Evolutionary conservation across 2,888 invertebrate species (phyloP).

Genomic region (Colletes collaris): DNA sequence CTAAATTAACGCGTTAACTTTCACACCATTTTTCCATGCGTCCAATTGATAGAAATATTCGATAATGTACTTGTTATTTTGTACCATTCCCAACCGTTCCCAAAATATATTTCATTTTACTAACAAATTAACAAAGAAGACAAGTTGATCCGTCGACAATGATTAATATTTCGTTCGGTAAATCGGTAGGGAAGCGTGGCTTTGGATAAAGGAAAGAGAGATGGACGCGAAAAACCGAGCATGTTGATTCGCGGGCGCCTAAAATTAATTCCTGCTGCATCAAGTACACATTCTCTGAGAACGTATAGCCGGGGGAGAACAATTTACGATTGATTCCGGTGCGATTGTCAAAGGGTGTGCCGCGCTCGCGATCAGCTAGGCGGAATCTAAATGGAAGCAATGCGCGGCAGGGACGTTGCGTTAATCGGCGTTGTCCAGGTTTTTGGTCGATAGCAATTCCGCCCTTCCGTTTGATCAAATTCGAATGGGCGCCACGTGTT

Average conservation of each 20-base stretch:
- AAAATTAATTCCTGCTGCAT: slow-evolving; percentile 43
- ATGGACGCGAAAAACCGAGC: neutral
- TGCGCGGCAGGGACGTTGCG: slow-evolving; percentile 37
- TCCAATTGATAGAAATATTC: too few relatives aligned
- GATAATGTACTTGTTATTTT: too few relatives aligned
- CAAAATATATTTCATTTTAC: too few relatives aligned
- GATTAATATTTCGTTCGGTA: too few relatives aligned
- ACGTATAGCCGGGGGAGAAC: slow-evolving; percentile 41
- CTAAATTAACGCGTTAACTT: too few relatives aligned
- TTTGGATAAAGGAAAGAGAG: neutral
- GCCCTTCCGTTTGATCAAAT: slow-evolving; percentile 22
- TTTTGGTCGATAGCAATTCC: slow-evolving; percentile 20
- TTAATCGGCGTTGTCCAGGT: slow-evolving; percentile 49
- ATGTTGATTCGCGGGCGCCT: slow-evolving; percentile 6
- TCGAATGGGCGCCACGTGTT: slow-evolving; percentile 5
- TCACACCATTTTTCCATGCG: too few relatives aligned
- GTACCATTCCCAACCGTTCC: too few relatives aligned
- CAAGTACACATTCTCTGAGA: slow-evolving; percentile 21
- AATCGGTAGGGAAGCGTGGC: too few relatives aligned
- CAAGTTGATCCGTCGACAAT: too few relatives aligned
- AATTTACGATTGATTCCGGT: slow-evolving; percentile 64
- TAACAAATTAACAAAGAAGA: too few relatives aligned
- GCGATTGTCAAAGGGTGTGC: slow-evolving; percentile 64
- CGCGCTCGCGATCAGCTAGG: slow-evolving; percentile 51
- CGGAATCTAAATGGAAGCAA: slow-evolving; percentile 50